Evolutionary conservation across 2,797 vertebrate genomes (phyloP), one percentile per base, ranked within the genome.

Genomic region (Coendou prehensilis): DNA sequence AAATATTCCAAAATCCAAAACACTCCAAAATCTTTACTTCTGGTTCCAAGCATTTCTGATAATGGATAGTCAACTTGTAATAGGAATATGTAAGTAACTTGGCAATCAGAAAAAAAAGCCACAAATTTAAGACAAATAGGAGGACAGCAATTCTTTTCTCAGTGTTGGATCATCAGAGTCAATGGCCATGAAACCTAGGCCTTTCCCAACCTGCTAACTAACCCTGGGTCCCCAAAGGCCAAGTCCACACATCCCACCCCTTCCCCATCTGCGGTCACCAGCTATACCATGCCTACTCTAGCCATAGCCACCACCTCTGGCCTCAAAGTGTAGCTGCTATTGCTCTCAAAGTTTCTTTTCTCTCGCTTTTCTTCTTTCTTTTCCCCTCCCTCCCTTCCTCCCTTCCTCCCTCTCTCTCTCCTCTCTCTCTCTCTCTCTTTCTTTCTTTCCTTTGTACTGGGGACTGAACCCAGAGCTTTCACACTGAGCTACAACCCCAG

Each of bases 181-280:
- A 69, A 59, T 6, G 10, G 33, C 30, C 54, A 22, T 37, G 0
- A 22, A 33, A 56, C 37, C 28, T 63, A n/a, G 14, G 76, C 20
- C 15, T 23, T 78, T 63, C 52, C 41, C 9, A 23, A 0, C 11
- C 76, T 61, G 10, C n/a, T 18, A 45, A 52, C n/a, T 11, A 30
- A 54, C n/a, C 28, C 17, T 23, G 8, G 17, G 57, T 61, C 56
- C 61, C 50, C 8, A 45, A 89, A 52, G 41, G 23, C 17, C 6
- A 9, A 9, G 56, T 2, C 54, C 0, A 22, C 45, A 22, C 1
- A 4, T 30, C 54, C 47, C 8, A 9, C 0, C 69, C n/a, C 57
- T 41, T 6, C 50, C 37, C 2, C 47, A 7, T 9, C 92, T 2
- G 17, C 28, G 2, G 8, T 26, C n/a, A 30, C 45, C 37, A 17